These are phyloP conservation scores for Paramormyrops hopkinsi DNA, from an alignment of 2,797 vertebrate genomes.

Conservation along the genomic window DNA sequence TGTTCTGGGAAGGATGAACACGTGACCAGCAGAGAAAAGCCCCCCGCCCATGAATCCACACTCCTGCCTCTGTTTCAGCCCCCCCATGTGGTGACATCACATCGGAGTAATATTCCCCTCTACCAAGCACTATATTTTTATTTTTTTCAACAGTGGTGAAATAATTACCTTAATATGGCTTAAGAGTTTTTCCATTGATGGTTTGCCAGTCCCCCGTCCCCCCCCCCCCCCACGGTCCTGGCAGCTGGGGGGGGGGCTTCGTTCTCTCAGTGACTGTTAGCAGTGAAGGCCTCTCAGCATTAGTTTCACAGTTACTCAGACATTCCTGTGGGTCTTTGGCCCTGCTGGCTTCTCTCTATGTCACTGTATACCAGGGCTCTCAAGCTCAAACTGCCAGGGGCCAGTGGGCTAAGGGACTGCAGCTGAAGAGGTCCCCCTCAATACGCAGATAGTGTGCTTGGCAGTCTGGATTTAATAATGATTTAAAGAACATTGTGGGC, in stretches of 20 bases:
- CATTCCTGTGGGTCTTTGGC: not conserved
- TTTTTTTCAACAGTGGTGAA: constrained; percentile 6
- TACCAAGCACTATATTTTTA: constrained; percentile 21
- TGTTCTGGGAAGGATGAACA: too few relatives aligned
- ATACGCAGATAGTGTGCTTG: not conserved
- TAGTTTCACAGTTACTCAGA: not conserved
- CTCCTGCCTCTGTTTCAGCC: not conserved
- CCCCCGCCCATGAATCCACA: not conserved
- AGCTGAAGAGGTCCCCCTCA: not conserved
- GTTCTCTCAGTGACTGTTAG: constrained; percentile 9
- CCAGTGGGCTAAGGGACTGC: not conserved
- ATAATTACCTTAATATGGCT: constrained; percentile 13
- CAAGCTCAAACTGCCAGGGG: not conserved
- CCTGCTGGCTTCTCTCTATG: too few relatives aligned
- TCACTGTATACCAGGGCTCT: not conserved
- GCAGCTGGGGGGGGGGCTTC: not conserved
- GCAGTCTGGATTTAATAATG: not conserved
- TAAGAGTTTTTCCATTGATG: constrained; percentile 27
- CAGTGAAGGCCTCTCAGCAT: not conserved
- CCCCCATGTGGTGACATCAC: not conserved
- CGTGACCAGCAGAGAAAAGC: not conserved
- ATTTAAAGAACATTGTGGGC: not conserved
- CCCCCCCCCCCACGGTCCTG: not conserved
- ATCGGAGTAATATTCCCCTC: constrained; percentile 1
- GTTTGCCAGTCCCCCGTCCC: not conserved